Conservation (phyloP, 1,140 invertebrate genomes). For the Glossosoma conforme region DNA sequence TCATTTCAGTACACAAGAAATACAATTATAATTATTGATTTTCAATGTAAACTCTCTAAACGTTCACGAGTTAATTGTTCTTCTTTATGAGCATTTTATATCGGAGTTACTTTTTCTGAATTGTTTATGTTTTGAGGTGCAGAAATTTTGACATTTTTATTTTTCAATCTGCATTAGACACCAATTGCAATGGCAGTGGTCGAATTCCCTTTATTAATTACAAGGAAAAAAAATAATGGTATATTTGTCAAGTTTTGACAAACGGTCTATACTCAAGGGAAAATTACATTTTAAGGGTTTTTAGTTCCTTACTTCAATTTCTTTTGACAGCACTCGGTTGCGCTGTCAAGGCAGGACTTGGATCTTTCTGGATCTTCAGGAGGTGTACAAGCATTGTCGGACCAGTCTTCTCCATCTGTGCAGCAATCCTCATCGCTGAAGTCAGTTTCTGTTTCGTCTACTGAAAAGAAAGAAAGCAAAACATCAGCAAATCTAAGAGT, state of each 20-base stretch:
- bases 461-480: background rate
- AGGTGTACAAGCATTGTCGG: constrained; percentile 5
- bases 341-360: constrained; percentile 13
- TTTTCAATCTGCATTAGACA: background rate
- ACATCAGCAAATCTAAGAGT: background rate
- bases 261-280: background rate
- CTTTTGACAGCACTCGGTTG: constrained; percentile 15
- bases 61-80: no score
- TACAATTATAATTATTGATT: no score
- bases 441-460: background rate
- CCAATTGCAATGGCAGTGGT: background rate
- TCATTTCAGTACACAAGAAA: no score
- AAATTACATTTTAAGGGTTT: background rate
- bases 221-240: background rate
- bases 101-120: no score
- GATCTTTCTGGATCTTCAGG: constrained; percentile 4
- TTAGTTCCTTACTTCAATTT: constrained; percentile 9
- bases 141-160: background rate
- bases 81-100: no score
- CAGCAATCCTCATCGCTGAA: constrained; percentile 16
- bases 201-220: background rate
- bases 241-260: background rate
- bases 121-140: no score
- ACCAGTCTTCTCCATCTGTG: constrained; percentile 15
- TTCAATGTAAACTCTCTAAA: no score